Evolutionary conservation across 1,140 invertebrate genomes (phyloP).

Genomic region (Palaemon carinicauda): DNA sequence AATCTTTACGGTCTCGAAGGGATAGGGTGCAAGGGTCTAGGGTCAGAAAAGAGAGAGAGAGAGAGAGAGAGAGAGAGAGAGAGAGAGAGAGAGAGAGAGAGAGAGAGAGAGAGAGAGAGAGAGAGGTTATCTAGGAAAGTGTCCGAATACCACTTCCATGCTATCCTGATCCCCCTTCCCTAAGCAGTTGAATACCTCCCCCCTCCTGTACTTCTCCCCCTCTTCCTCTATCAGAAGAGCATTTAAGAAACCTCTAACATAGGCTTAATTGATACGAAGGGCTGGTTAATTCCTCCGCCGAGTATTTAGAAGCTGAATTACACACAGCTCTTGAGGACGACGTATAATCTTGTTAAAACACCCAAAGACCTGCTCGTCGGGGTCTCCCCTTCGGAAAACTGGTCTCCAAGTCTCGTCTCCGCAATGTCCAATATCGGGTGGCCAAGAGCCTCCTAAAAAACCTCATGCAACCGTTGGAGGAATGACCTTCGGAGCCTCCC

Average conservation of each 20-base stretch:
- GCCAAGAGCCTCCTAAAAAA: background rate
- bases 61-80: no score
- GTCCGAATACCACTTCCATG: no score
- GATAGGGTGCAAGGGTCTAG: background rate
- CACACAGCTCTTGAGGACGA: background rate
- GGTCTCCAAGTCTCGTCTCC: background rate
- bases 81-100: no score
- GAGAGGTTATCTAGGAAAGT: no score
- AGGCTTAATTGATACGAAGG: conserved; percentile 13
- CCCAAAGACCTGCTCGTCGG: no score
- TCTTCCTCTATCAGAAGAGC: background rate
- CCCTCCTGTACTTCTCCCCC: background rate
- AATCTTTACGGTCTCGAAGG: background rate
- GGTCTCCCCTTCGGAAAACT: background rate
- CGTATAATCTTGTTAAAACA: background rate
- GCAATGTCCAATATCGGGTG: background rate
- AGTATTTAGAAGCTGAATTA: background rate
- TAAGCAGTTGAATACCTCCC: background rate
- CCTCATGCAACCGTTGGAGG: background rate
- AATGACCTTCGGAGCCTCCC: background rate
- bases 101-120: no score
- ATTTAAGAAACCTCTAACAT: background rate
- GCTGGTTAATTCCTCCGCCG: background rate
- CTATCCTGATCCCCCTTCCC: background rate
- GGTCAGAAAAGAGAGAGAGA: background rate